Evolutionary conservation across 30 jellyfish, hydroid and myxozoan genomes (phyloP).

Genomic region (Hydractinia symbiolongicarpus): DNA sequence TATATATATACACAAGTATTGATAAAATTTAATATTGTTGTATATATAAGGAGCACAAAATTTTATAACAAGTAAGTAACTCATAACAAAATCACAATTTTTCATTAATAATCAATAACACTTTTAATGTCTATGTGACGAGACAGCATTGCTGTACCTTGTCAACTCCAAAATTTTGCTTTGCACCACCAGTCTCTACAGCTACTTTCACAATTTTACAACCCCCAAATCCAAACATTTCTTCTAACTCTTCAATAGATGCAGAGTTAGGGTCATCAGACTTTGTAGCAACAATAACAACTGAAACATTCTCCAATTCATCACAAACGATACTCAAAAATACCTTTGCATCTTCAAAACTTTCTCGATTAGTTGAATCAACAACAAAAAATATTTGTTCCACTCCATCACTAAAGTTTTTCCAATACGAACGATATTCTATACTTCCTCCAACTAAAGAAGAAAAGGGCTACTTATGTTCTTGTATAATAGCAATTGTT

Average conservation of each 20-base stretch:
- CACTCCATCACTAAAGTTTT: constrained; percentile 16
- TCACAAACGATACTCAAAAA: constrained; percentile 1
- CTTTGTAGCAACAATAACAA: constrained; percentile 39
- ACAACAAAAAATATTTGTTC: constrained; percentile 27
- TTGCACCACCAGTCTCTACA: constrained; percentile 36
- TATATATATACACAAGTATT: no score
- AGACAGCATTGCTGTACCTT: constrained; percentile 29
- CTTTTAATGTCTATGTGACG: no score
- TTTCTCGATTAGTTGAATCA: constrained; percentile 35
- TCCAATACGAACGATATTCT: constrained; percentile 41
- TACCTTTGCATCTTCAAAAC: constrained; percentile 24
- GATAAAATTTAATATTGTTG: no score
- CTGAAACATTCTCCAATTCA: constrained; percentile 6
- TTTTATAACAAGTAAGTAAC: no score
- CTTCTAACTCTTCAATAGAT: constrained; percentile 21
- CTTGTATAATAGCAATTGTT: no score
- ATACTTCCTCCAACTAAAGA: constrained; percentile 39
- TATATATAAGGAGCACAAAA: no score
- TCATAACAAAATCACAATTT: no score
- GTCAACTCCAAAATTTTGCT: constrained; percentile 15
- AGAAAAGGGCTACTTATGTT: neutral
- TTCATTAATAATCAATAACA: no score
- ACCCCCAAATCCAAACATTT: constrained; percentile 21
- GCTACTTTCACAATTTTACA: neutral
- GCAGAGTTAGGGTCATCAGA: constrained; percentile 10